Conservation (phyloP, 2,113 vertebrate species). For the Ammodytes marinus region DNA sequence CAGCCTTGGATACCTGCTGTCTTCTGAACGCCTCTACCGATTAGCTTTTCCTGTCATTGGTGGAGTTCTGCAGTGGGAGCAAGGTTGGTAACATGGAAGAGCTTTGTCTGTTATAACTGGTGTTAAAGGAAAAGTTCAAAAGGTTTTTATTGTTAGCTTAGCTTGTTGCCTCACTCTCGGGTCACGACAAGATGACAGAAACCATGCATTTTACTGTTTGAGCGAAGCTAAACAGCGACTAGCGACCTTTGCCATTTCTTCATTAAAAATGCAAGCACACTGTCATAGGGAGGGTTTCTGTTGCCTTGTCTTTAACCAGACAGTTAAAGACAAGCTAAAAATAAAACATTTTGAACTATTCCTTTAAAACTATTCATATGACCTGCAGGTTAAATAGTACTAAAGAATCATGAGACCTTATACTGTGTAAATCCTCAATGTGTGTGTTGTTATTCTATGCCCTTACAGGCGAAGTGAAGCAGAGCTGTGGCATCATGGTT, state of each 20-base stretch:
- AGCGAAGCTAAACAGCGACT: too few relatives aligned
- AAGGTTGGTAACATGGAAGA: constrained; percentile 65
- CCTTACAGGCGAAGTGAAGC: constrained; percentile 62
- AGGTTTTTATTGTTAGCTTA: too few relatives aligned
- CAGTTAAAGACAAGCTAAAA: too few relatives aligned
- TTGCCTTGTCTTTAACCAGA: too few relatives aligned
- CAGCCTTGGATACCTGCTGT: constrained; percentile 86
- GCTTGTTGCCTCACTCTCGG: too few relatives aligned
- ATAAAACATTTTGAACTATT: too few relatives aligned
- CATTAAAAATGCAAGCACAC: too few relatives aligned
- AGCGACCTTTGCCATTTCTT: too few relatives aligned
- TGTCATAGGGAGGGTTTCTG: too few relatives aligned
- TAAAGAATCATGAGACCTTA: background rate
- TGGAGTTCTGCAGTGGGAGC: constrained; percentile 82
- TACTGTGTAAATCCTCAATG: background rate
- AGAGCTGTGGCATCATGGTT: constrained; percentile 84
- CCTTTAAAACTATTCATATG: background rate
- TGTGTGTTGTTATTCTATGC: constrained; percentile 12
- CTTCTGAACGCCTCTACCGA: constrained; percentile 78
- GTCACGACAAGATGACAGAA: too few relatives aligned
- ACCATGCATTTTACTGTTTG: too few relatives aligned
- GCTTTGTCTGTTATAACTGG: background rate
- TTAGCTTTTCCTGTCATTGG: constrained; percentile 84
- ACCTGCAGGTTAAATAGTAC: background rate
- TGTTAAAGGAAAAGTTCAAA: background rate